Evolutionary conservation across 2,113 vertebrate species (phyloP).

Genomic region (Helogale parvula): DNA sequence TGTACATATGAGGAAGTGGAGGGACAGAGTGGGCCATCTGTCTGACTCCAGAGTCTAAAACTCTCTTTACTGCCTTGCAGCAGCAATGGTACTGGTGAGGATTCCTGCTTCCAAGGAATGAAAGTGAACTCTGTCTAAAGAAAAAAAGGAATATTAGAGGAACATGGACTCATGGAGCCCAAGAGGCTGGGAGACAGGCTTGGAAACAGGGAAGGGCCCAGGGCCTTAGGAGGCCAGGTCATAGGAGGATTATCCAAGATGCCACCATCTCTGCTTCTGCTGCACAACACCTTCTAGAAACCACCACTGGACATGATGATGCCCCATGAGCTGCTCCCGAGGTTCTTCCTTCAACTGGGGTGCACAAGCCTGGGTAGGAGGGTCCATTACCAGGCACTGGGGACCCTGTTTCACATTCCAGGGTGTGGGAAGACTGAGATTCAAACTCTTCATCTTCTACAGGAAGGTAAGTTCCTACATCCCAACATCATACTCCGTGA

Average conservation of each 20-base stretch:
- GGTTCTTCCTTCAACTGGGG: not conserved
- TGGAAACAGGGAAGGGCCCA: not conserved
- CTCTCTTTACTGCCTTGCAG: not conserved
- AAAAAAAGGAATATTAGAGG: not conserved
- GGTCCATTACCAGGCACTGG: not conserved
- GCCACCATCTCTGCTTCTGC: not conserved
- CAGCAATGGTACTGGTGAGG: not conserved
- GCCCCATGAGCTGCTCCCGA: not conserved
- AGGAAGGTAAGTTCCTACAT: not conserved
- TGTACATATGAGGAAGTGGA: slow-evolving; percentile 7
- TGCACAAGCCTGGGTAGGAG: not conserved
- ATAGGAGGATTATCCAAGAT: not conserved
- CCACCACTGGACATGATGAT: not conserved
- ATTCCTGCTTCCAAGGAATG: slow-evolving; percentile 12
- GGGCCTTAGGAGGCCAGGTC: not conserved
- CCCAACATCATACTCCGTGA: not conserved
- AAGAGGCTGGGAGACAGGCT: not conserved
- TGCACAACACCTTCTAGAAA: not conserved
- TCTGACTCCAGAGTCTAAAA: not conserved
- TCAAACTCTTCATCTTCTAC: not conserved
- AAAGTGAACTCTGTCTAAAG: not conserved
- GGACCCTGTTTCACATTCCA: not conserved
- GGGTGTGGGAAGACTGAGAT: not conserved
- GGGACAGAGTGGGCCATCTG: not conserved
- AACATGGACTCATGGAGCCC: not conserved